A percentile compares a stretch with the other conserved stretches of the same genome.
phyloP scores from a whole-genome alignment of 2,888 invertebrate genomes.

The Liopterus haemorrhoidalis region DNA sequence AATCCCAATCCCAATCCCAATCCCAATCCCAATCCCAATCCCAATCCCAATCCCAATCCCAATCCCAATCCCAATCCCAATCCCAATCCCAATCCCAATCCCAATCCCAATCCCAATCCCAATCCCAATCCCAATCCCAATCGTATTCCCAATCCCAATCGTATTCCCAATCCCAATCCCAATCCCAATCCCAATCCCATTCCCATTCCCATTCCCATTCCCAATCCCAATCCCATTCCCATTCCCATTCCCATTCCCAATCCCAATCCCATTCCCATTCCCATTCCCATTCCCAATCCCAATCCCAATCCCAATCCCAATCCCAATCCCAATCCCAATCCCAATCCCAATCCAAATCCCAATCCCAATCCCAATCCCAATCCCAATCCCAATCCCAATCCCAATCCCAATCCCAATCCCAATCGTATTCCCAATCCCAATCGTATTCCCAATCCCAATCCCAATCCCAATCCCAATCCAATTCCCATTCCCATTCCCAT shows the following conservation, averaged over 20 bases:
- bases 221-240: conserved; percentile 9
- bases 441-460: too few species aligned
- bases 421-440: too few species aligned
- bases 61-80: conserved; percentile 15
- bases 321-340: not conserved
- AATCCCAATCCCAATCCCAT: conserved; percentile 8
- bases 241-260: not conserved
- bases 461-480: conserved; percentile 9
- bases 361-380: not conserved
- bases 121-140: conserved; percentile 8
- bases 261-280: conserved; percentile 4
- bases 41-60: conserved; percentile 7
- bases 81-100: conserved; percentile 10
- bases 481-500: conserved; percentile 4
- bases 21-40: conserved; percentile 1
- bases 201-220: conserved; percentile 13
- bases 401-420: not conserved
- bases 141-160: too few species aligned
- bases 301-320: conserved; percentile 19
- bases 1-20: conserved; percentile 9
- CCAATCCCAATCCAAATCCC: not conserved
- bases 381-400: not conserved
- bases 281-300: conserved; percentile 2
- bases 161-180: too few species aligned
- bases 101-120: conserved; percentile 13